Conservation (phyloP, 2,113 vertebrate species). For the Sinocyclocheilus maitianheensis region DNA sequence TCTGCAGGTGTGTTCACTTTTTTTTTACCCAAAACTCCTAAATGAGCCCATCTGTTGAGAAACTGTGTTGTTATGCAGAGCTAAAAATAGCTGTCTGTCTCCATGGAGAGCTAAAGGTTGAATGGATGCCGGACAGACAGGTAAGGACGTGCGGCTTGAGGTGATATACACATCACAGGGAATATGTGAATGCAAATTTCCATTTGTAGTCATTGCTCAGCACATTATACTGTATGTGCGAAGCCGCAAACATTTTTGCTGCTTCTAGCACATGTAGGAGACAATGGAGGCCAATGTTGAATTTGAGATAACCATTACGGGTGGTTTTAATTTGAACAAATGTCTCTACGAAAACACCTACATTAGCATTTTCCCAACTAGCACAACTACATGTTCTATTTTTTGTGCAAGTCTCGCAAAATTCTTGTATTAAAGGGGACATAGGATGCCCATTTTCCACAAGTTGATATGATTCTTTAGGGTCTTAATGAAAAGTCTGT, state of each 20-base stretch:
- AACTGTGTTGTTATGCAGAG: slow-evolving; percentile 14
- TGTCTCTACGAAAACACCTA: not conserved
- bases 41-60: slow-evolving; percentile 38
- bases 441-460: too few species aligned
- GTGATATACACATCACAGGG: slow-evolving; percentile 18
- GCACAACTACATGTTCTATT: not conserved
- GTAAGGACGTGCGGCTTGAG: not conserved
- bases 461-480: too few species aligned
- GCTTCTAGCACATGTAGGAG: not conserved
- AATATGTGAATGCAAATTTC: slow-evolving; percentile 26
- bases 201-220: slow-evolving; percentile 4
- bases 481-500: too few species aligned
- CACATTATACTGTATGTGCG: not conserved
- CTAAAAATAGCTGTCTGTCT: slow-evolving; percentile 35
- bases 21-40: not conserved
- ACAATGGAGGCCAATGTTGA: not conserved
- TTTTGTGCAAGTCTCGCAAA: not conserved
- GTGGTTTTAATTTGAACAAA: slow-evolving; percentile 18
- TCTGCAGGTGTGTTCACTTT: slow-evolving; percentile 1
- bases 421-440: not conserved
- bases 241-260: slow-evolving; percentile 3
- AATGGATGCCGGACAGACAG: slow-evolving; percentile 10
- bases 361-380: slow-evolving; percentile 8
- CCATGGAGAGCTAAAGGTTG: slow-evolving; percentile 32
- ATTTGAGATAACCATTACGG: not conserved